Evolutionary conservation across 1,140 invertebrate species (phyloP).

Genomic region (Asbolus verrucosus): DNA sequence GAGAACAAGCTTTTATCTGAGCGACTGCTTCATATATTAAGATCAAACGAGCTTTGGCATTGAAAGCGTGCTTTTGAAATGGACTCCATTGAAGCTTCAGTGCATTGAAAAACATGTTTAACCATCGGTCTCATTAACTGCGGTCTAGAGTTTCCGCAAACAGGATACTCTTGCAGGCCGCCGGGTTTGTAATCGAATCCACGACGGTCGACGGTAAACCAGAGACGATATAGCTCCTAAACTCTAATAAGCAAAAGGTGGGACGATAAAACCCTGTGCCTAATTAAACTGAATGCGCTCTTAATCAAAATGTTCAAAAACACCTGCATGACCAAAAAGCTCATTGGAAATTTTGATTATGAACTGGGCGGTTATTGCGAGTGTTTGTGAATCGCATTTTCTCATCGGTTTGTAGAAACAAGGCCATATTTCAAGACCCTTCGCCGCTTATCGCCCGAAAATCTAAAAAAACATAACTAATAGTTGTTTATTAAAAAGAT

Average conservation of each 20-base stretch:
- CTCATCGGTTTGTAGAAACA: conserved; percentile 24
- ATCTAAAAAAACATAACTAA: conserved; percentile 57
- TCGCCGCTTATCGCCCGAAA: conserved; percentile 49
- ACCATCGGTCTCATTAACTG: conserved; percentile 58
- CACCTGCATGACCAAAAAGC: conserved; percentile 6
- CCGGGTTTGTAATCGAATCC: conserved; percentile 44
- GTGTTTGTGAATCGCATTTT: conserved; percentile 7
- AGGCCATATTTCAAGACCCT: conserved; percentile 54
- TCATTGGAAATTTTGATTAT: no score
- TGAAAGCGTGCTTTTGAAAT: conserved; percentile 58
- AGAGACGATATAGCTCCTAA: conserved; percentile 20
- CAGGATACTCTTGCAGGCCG: conserved; percentile 49
- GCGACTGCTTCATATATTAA: conserved; percentile 56
- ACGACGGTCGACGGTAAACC: conserved; percentile 21
- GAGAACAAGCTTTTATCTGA: conserved; percentile 49
- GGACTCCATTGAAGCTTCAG: conserved; percentile 55
- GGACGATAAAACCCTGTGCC: conserved; percentile 31
- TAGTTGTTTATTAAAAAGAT: conserved; percentile 62
- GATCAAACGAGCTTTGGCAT: conserved; percentile 59
- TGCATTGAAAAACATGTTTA: conserved; percentile 59
- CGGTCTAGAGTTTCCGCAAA: conserved; percentile 55
- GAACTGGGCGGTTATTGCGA: no score
- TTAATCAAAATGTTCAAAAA: conserved; percentile 6
- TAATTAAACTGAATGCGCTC: conserved; percentile 33
- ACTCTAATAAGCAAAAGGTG: conserved; percentile 39